Evolutionary conservation across 1,140 invertebrate species (phyloP), one percentile per base, ranked within the genome.

Genomic region (Drosophila grimshawi): DNA sequence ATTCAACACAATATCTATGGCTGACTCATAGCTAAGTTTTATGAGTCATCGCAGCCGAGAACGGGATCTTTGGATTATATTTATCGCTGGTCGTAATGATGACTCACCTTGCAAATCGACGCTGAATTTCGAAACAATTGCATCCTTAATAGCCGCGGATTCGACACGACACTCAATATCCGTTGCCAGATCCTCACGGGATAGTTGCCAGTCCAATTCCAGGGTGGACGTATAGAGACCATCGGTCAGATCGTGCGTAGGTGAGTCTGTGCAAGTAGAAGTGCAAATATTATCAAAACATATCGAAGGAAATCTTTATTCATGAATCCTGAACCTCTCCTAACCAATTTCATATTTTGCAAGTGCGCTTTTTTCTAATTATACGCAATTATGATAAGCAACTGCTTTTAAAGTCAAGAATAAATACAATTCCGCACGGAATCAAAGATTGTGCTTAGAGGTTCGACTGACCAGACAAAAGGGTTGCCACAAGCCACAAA

Each of bases 21-120:
- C 30, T 55, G 41, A 53, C 32, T 66, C 63, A 72, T 39, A 39
- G 53, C 37, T 45, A 19, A 2, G 49, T 39, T 49, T 71, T 45
- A 51, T 29, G 67, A 70, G 65, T 68, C 65, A 60, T 61, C 35
- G 7, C 51, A 68, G 43, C 4, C 3, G 37, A 3, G 55, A 27
- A 8, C 4, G 51, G 3, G 56, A 8, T 27, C 19, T 56, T 56
- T 3, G 35, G 53, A n/a, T 46, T 62, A 27, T 35, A 56, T 48
- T 60, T 29, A 51, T 29, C n/a, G 63, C 41, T 8, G 8, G 48
- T 52, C n/a, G 37, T 3, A 32, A 55, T 41, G 55, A 46, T 68
- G 11, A 35, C 63, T 71, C 81, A 98, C 97, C 97, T 93, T 97
- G 95, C 56, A 98, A 95, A 91, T 97, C 96, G 29, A 97, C 93